Evolutionary conservation across 2,888 invertebrate genomes (phyloP), one percentile per base, ranked within the genome.

Genomic region (Stenoptilia bipunctidactyla): DNA sequence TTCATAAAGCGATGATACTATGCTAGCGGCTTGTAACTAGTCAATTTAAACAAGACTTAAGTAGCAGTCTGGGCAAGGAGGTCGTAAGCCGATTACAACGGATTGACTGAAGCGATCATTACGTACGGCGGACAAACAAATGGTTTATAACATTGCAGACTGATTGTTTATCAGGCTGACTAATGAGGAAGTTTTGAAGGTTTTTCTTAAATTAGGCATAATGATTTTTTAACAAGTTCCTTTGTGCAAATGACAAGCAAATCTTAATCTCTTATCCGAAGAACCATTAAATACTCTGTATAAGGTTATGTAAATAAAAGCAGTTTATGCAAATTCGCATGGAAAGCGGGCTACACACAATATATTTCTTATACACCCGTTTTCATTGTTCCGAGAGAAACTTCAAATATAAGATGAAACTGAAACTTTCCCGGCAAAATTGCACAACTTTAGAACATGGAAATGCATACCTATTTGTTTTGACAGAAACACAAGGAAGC

Each of bases 11-110:
- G 30, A 30, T 20, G 20, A 20, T 30, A 30, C 30, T n/a, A n/a
- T 25, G 30, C 9, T 10, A 10, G 6, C 30, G 12, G 30, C 30
- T 30, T 30, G 30, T 30, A 30, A 30, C 30, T n/a, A 30, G 30
- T n/a, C 30, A 30, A 30, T 30, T 30, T 30, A 30, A 30, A 30
- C 30, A 30, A 30, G 30, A 30, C n/a, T 30, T 30, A 30, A 30
- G 30, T 10, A 30, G 30, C 30, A 12, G 30, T 30, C 30, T 30
- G 30, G n/a, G 20, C 30, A 9, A 30, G 30, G 30, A 30, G n/a
- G 30, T 5, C 30, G 12, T 30, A 30, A 30, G 30, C 30, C n/a
- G 30, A 9, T 30, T 30, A 30, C 30, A n/a, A 30, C 30, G 30
- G 30, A 20, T 30, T 30, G 30, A 30, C 30, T 30, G n/a, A 4